These are phyloP conservation scores for Apamea sordens DNA, from an alignment of 2,888 invertebrate species.

Conservation along the genomic window DNA sequence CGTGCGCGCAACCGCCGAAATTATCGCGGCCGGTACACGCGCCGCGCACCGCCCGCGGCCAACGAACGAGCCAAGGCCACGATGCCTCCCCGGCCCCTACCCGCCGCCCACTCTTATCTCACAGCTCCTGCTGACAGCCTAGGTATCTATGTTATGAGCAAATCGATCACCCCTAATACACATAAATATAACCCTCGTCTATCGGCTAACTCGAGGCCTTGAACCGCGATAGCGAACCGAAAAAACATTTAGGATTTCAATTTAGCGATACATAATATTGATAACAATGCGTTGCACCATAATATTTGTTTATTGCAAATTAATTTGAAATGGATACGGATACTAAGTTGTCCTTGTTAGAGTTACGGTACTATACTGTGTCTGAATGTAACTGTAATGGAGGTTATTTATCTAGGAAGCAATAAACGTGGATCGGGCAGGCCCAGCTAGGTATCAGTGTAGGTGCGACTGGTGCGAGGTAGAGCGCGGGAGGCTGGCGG, in stretches of 20 bases:
- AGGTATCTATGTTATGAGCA: slow-evolving; percentile 44
- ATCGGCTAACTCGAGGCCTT: slow-evolving; percentile 49
- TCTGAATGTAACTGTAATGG: slow-evolving; percentile 34
- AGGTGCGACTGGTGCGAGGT: slow-evolving; percentile 66
- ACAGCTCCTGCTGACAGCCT: slow-evolving; percentile 62
- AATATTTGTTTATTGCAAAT: slow-evolving; percentile 33
- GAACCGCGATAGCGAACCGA: slow-evolving; percentile 48
- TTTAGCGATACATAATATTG: slow-evolving; percentile 23
- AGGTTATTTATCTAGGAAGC: slow-evolving; percentile 50
- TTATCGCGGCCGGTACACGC: slow-evolving; percentile 87
- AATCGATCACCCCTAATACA: slow-evolving; percentile 59
- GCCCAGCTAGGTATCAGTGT: slow-evolving; percentile 53
- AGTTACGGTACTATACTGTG: slow-evolving; percentile 12
- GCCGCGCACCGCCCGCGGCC: slow-evolving; percentile 79
- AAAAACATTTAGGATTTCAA: slow-evolving; percentile 40
- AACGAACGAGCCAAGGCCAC: slow-evolving; percentile 88
- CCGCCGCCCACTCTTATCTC: slow-evolving; percentile 66
- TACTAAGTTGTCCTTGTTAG: background rate
- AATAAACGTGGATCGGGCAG: slow-evolving; percentile 39
- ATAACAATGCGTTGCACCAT: slow-evolving; percentile 44
- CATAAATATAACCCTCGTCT: slow-evolving; percentile 54
- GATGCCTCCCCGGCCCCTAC: slow-evolving; percentile 72
- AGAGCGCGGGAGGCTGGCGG: slow-evolving; percentile 73
- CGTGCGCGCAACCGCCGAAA: slow-evolving; percentile 86
- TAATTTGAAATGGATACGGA: slow-evolving; percentile 3